phyloP scores from a whole-genome alignment of 2,797 vertebrate genomes.

The Pyrrhura leucotis region DNA sequence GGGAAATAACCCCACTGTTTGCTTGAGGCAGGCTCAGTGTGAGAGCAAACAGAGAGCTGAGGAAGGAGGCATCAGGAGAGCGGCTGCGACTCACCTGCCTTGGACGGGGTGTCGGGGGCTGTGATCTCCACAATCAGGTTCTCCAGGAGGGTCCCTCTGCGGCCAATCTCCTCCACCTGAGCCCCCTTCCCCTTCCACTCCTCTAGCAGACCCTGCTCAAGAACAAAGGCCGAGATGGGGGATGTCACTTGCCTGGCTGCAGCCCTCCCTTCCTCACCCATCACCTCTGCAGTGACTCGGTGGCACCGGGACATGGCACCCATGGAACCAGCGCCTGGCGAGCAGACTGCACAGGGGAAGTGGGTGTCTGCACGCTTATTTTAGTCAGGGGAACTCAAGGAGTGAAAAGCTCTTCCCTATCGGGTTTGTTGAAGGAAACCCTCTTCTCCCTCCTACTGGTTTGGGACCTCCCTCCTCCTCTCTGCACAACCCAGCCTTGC shows the following conservation, averaged over 20 bases:
- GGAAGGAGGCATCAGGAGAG: neutral
- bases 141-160: conserved; percentile 89
- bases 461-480: neutral
- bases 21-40: neutral
- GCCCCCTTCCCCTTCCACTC: conserved; percentile 87
- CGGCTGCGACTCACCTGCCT: conserved; percentile 80
- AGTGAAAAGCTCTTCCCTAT: neutral
- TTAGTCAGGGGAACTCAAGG: neutral
- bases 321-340: fast-evolving
- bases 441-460: neutral
- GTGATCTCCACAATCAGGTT: conserved; percentile 90
- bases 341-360: fast-evolving
- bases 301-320: neutral
- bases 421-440: neutral
- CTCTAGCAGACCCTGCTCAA: conserved; percentile 82
- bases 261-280: fast-evolving
- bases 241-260: fast-evolving
- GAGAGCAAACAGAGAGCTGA: neutral
- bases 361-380: neutral
- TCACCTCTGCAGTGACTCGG: neutral
- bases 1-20: neutral
- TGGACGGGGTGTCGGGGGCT: conserved; percentile 81
- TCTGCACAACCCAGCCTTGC: neutral
- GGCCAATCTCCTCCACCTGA: conserved; percentile 87
- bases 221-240: neutral